Evolutionary conservation across 2,113 vertebrate genomes (phyloP), one percentile per base, ranked within the genome.

Genomic region (Paramisgurnus dabryanus): DNA sequence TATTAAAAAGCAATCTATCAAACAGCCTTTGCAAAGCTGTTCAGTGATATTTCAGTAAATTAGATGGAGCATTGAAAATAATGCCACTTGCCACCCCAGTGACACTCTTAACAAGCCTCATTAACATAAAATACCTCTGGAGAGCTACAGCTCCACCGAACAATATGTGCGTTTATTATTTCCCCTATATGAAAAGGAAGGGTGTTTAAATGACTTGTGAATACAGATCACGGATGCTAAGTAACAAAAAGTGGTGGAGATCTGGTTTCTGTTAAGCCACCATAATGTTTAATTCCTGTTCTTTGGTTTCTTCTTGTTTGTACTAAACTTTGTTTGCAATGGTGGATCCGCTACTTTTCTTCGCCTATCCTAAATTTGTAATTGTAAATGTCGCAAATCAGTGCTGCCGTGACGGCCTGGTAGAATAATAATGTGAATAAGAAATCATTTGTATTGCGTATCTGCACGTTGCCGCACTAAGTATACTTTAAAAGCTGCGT

Each of bases 51-150:
- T 69, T 76, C 71, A 50, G 18, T 57, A 13, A 18, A 68, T 27
- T 47, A 76, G 76, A 70, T 77, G 65, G 39, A 76, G 57, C 73
- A 60, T 76, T 70, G 58, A 82, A 82, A 77, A 64, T 70, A 70
- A 77, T 77, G 73, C 58, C 73, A 67, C 64, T 63, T 43, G 58
- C 80, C 57, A 63, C 15, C 27, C 63, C 43, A 69, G 47, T 70
- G 80, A 34, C 65, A 57, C 65, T 57, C 41, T 67, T 70, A 68
- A 76, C 71, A 77, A 45, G 47, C 50, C 73, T 82, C 57, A 82
- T 82, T 82, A 77, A 63, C 67, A 61, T 77, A 80, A 81, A 82
- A 71, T n/a, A 76, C 47, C 67, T 65, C 66, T 63, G 41, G 53
- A 70, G 53, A 17, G 18, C 50, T 18, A 67, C 22, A 58, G 50